Percentiles rank a stretch among this genome's conserved stretches.
phyloP scores from a whole-genome alignment of 2,888 invertebrate species.

The Rhopalosiphum nymphaeae region DNA sequence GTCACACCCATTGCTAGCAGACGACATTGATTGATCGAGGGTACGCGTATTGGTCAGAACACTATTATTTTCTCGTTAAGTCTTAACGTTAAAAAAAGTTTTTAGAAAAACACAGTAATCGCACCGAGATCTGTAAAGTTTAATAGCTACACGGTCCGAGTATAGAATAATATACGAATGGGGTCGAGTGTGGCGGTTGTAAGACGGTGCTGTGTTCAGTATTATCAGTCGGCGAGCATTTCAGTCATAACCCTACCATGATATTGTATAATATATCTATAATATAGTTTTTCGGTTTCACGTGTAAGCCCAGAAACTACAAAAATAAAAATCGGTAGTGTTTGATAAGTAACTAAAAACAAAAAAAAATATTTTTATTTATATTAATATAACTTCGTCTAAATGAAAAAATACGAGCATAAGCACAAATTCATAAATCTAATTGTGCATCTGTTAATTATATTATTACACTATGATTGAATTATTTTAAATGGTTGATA shows the following conservation, averaged over 20 bases:
- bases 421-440: background rate
- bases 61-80: constrained; percentile 45
- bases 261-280: background rate
- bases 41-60: constrained; percentile 29
- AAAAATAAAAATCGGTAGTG: background rate
- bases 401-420: background rate
- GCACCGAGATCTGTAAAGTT: background rate
- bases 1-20: constrained; percentile 16
- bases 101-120: background rate
- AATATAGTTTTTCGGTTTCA: background rate
- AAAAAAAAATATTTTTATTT: background rate
- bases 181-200: background rate
- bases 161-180: background rate
- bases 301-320: background rate
- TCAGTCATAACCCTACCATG: background rate
- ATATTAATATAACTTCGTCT: background rate
- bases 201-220: background rate
- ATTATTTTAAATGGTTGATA: background rate
- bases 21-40: constrained; percentile 45
- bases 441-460: background rate
- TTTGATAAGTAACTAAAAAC: background rate
- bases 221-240: background rate
- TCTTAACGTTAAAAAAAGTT: constrained; percentile 23
- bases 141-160: background rate
- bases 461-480: background rate